phyloP scores from a whole-genome alignment of 2,888 invertebrate genomes.

The Tachina lurida region DNA sequence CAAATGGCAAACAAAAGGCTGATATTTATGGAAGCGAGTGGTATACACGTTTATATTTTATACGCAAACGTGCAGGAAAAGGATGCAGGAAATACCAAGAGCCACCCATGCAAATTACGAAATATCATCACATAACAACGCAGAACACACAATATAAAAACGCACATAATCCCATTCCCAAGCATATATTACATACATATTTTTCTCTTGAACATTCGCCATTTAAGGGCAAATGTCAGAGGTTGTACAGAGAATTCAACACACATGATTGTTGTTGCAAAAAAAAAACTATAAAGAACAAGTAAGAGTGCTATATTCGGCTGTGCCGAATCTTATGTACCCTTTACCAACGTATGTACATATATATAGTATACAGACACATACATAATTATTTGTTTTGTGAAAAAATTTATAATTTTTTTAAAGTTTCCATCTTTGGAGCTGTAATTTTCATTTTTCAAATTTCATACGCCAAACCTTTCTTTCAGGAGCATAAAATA shows the following conservation, averaged over 20 bases:
- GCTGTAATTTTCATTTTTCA: too few species aligned
- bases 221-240: constrained; percentile 4
- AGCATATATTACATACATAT: not conserved
- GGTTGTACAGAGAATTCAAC: not conserved
- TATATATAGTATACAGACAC: too few species aligned
- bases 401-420: too few species aligned
- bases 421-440: too few species aligned
- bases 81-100: constrained; percentile 18
- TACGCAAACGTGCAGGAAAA: constrained; percentile 8
- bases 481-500: too few species aligned
- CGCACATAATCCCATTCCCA: not conserved
- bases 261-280: not conserved
- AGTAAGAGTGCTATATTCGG: too few species aligned
- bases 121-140: not conserved
- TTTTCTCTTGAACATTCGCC: constrained; percentile 9
- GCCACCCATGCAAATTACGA: constrained; percentile 12
- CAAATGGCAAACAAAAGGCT: not conserved
- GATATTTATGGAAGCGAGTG: not conserved
- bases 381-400: too few species aligned
- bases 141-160: not conserved
- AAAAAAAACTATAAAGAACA: too few species aligned
- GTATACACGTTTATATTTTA: not conserved
- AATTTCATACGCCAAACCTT: too few species aligned
- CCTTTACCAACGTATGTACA: too few species aligned
- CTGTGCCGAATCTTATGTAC: too few species aligned